These are phyloP conservation scores for Perccottus glenii DNA, from an alignment of 2,113 vertebrate species.

Conservation along the genomic window DNA sequence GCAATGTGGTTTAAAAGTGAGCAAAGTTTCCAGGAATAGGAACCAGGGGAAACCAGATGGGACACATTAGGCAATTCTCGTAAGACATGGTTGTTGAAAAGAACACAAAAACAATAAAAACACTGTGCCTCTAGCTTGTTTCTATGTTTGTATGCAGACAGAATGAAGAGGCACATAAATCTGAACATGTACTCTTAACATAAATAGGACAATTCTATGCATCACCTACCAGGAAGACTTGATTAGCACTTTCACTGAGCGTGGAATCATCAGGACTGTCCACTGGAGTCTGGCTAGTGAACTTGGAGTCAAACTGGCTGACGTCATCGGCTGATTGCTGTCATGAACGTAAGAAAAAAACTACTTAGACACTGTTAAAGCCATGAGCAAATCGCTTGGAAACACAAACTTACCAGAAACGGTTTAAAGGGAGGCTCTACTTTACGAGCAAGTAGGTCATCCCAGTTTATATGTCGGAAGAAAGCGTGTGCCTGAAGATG, in stretches of 20 bases:
- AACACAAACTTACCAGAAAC: slow-evolving; percentile 85
- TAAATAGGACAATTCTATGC: no score
- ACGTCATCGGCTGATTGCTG: slow-evolving; percentile 99
- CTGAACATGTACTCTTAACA: not conserved
- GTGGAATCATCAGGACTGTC: slow-evolving; percentile 98
- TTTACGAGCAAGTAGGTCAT: slow-evolving; percentile 94
- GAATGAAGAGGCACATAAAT: slow-evolving; percentile 1
- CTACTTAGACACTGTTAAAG: not conserved
- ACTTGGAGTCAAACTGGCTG: slow-evolving; percentile 99
- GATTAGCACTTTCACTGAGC: slow-evolving; percentile 99
- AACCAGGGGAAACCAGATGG: slow-evolving; percentile 65
- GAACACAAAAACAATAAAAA: slow-evolving; percentile 20
- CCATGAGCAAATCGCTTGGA: not conserved
- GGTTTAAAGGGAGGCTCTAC: slow-evolving; percentile 98
- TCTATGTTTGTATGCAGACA: slow-evolving; percentile 19
- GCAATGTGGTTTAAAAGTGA: slow-evolving; percentile 66
- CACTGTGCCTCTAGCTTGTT: slow-evolving; percentile 16
- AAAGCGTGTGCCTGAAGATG: slow-evolving; percentile 87
- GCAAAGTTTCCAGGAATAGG: slow-evolving; percentile 68
- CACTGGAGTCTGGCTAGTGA: slow-evolving; percentile 98
- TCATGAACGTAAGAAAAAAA: slow-evolving; percentile 19
- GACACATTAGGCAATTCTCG: slow-evolving; percentile 66
- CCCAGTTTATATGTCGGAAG: slow-evolving; percentile 97
- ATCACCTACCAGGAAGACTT: slow-evolving; percentile 93
- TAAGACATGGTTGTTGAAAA: slow-evolving; percentile 49